phyloP scores from a whole-genome alignment of 2,113 vertebrate species.

The Tachuris rubrigastra region DNA sequence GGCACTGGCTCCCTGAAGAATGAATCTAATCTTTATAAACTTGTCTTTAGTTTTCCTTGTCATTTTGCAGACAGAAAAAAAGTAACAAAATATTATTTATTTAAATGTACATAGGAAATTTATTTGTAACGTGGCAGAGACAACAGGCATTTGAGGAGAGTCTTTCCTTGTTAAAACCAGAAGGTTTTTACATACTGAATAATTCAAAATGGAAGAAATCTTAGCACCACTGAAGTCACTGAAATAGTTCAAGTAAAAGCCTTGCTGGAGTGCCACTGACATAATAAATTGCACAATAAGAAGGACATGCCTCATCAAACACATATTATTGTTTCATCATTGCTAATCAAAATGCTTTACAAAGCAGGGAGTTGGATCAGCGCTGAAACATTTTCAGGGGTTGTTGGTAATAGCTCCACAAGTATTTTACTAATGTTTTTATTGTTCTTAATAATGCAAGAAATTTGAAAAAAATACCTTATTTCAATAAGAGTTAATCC shows the following conservation, averaged over 20 bases:
- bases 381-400: neutral
- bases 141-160: slow-evolving; percentile 4
- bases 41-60: slow-evolving; percentile 6
- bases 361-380: neutral
- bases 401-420: neutral
- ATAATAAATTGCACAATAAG: neutral
- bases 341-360: neutral
- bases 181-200: neutral
- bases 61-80: neutral
- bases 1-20: slow-evolving; percentile 2
- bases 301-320: slow-evolving; percentile 23
- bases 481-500: neutral
- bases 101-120: neutral
- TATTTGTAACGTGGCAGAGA: slow-evolving; percentile 1
- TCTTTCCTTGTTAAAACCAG: neutral
- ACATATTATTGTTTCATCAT: neutral
- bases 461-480: neutral
- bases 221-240: neutral
- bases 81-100: slow-evolving; percentile 3
- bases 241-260: slow-evolving; percentile 1
- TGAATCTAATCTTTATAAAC: slow-evolving; percentile 12
- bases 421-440: neutral
- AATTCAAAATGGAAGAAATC: slow-evolving; percentile 34
- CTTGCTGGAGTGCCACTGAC: neutral
- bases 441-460: neutral